Base-by-base conservation (phyloP, 2,888 invertebrate species). In the Polydesmus complanatus region DNA sequence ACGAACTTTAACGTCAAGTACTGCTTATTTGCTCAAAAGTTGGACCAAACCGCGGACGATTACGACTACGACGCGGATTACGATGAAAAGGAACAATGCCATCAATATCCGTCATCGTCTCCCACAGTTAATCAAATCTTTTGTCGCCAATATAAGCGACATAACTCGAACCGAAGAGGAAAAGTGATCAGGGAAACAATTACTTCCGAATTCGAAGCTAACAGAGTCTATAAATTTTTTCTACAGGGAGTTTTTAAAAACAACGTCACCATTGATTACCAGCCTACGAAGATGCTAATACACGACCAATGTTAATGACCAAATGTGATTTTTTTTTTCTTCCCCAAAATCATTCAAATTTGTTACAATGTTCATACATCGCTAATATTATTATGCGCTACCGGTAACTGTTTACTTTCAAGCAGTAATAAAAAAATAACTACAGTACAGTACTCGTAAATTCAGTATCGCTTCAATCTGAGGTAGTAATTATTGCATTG, bases 131-230 rank as follows among this genome's bases (percentile, higher is more conserved):
- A 60, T 19, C 27, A 19, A 18, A n/a, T 60, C n/a, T 60, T 60
- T 19, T 60, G 60, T 47, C 22, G 54, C 11, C 60, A 60, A 27
- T 54, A 60, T 25, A 54, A 54, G 25, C 52, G 37, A 47, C 21
- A 37, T 23, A 60, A 48, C 49, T 48, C 54, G 14, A 37, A 60
- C n/a, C 14, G 54, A 23, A 54, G 48, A 19, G 60, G 60, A 19
- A 58, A 50, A 27, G 27, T 37, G 47, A 54, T 54, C 47, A 54
- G 25, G 47, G 54, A 54, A 25, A 60, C 60, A 14, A 26, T 54
- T 18, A 52, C 23, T 37, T 26, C 22, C 2, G 5, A 8, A 37
- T 52, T 54, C 8, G 27, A 54, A 23, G 47, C 18, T 25, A 25
- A 54, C 21, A 60, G 54, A 2, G 27, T 19, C 22, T 60, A 60